These are phyloP conservation scores for Proteles cristata DNA, from an alignment of 2,113 vertebrate species.

Conservation along the genomic window DNA sequence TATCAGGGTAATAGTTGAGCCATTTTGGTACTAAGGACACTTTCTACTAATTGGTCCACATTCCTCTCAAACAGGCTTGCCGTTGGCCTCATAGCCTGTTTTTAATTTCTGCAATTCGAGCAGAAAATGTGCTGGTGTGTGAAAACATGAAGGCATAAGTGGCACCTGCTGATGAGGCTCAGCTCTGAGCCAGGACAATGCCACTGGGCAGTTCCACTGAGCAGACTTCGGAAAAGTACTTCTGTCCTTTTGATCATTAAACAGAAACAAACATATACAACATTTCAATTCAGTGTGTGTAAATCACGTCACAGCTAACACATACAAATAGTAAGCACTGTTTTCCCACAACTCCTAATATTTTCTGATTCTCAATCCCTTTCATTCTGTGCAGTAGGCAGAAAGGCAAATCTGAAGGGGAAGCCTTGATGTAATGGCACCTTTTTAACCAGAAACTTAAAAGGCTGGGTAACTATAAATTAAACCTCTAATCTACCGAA, in stretches of 20 bases:
- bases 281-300: neutral
- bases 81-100: neutral
- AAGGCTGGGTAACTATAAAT: neutral
- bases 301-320: fast-evolving
- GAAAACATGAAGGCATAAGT: neutral
- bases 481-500: neutral
- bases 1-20: neutral
- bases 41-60: neutral
- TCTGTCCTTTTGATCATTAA: neutral
- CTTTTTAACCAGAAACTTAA: neutral
- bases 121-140: fast-evolving
- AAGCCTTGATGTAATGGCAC: neutral
- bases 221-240: neutral
- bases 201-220: fast-evolving
- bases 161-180: slow-evolving; percentile 33
- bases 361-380: neutral
- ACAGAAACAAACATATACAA: neutral
- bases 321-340: neutral
- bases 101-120: neutral
- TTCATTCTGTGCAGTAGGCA: neutral
- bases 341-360: neutral
- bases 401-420: neutral
- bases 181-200: neutral
- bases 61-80: neutral
- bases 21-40: neutral